phyloP scores from a whole-genome alignment of 2,113 vertebrate species.

The Phainopepla nitens region DNA sequence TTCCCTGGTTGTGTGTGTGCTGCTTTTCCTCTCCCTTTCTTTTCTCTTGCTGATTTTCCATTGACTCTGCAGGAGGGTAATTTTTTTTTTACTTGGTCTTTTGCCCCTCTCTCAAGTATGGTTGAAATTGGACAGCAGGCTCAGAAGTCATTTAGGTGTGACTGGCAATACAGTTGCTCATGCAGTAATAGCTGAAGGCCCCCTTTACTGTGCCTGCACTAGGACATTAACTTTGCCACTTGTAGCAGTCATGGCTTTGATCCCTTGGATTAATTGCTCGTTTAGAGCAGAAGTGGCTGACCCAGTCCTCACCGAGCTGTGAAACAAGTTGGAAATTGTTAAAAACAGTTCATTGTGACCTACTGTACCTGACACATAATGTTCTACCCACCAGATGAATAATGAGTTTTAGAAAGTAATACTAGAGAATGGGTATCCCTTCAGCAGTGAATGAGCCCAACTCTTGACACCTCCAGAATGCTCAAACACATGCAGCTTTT shows the following conservation, averaged over 20 bases:
- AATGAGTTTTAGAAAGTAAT: not conserved
- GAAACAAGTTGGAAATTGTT: not conserved
- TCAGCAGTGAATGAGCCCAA: not conserved
- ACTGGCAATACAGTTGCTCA: not conserved
- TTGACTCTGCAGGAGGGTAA: not conserved
- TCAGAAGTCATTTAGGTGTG: not conserved
- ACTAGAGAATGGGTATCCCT: not conserved
- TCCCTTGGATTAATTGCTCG: not conserved
- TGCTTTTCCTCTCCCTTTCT: not conserved
- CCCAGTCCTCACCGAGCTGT: not conserved
- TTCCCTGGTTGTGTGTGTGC: fast-evolving
- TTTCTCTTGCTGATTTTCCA: not conserved
- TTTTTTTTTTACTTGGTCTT: not conserved
- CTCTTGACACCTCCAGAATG: not conserved
- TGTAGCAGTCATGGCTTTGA: not conserved
- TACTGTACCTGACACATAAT: fast-evolving
- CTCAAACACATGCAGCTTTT: not conserved
- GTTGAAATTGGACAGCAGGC: not conserved
- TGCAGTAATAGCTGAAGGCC: not conserved
- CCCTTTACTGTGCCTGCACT: not conserved
- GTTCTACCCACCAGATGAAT: not conserved
- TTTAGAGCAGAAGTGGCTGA: not conserved
- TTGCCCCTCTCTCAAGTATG: not conserved
- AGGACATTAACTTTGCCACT: not conserved
- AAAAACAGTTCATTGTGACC: not conserved